Conservation (phyloP, 2,888 invertebrate genomes). For the Tipula lateralis region DNA sequence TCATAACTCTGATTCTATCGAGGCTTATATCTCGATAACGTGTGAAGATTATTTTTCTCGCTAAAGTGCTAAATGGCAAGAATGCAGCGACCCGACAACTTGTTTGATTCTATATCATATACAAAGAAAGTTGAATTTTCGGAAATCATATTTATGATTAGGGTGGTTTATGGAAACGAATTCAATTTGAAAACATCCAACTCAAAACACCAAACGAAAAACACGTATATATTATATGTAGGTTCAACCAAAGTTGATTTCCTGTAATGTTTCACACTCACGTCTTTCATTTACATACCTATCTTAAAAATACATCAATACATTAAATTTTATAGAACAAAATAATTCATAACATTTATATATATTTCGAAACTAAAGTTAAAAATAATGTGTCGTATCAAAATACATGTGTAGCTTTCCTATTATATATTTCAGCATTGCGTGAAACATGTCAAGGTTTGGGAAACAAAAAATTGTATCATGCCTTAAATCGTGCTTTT, state of each 20-base stretch:
- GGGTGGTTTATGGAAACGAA: too few relatives aligned
- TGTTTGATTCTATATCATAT: too few relatives aligned
- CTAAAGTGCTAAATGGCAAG: too few relatives aligned
- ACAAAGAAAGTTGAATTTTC: too few relatives aligned
- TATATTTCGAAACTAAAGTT: background rate
- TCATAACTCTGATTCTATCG: too few relatives aligned
- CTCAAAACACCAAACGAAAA: too few relatives aligned
- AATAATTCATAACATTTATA: background rate
- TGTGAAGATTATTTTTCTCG: too few relatives aligned
- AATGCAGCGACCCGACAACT: too few relatives aligned
- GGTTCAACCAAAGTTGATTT: background rate
- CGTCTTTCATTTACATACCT: background rate
- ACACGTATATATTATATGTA: background rate
- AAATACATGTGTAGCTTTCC: background rate
- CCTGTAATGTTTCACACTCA: background rate
- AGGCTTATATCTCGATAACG: too few relatives aligned
- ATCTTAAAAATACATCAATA: background rate
- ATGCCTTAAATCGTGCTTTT: background rate
- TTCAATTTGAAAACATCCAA: background rate
- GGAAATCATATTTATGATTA: too few relatives aligned
- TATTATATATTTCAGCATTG: background rate
- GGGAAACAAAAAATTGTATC: background rate
- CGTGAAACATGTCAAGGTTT: conserved; percentile 19
- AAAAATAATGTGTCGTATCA: background rate
- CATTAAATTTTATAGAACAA: background rate